Evolutionary conservation across 1,140 invertebrate genomes (phyloP).

Genomic region (Sitodiplosis mosellana): DNA sequence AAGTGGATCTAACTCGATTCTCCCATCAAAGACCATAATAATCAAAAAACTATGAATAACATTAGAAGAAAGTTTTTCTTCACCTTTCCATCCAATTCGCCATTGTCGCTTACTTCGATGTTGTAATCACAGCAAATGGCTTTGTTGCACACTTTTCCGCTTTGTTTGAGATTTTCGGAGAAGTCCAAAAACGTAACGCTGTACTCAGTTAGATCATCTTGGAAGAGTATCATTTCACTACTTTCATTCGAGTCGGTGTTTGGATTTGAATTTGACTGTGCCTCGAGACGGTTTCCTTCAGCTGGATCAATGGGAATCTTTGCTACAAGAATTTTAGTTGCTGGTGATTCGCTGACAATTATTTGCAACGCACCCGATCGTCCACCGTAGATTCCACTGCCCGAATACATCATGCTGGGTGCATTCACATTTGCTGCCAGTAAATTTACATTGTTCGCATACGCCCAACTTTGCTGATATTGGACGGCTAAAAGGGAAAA

Average conservation of each 20-base stretch:
- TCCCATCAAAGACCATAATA: too few species aligned
- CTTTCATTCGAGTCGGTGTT: background rate
- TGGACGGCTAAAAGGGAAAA: slow-evolving; percentile 19
- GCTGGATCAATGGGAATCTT: background rate
- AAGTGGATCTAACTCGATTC: too few species aligned
- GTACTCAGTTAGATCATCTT: too few species aligned
- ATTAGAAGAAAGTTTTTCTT: too few species aligned
- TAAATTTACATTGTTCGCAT: slow-evolving; percentile 35
- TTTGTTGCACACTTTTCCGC: too few species aligned
- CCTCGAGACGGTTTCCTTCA: background rate
- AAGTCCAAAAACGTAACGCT: too few species aligned
- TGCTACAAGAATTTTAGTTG: background rate
- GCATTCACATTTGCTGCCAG: slow-evolving; percentile 35
- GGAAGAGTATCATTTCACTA: background rate
- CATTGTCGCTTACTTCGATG: too few species aligned
- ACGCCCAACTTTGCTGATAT: slow-evolving; percentile 36
- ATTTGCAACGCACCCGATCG: slow-evolving; percentile 20
- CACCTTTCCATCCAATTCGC: too few species aligned
- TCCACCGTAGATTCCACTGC: slow-evolving; percentile 41
- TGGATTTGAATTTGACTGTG: background rate
- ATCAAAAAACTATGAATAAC: too few species aligned
- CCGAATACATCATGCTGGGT: slow-evolving; percentile 30
- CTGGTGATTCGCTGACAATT: background rate
- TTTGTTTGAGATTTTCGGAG: too few species aligned
- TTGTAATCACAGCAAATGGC: too few species aligned